Evolutionary conservation across 2,797 vertebrate species (phyloP), one percentile per base, ranked within the genome.

Genomic region (Sibirionetta formosa): DNA sequence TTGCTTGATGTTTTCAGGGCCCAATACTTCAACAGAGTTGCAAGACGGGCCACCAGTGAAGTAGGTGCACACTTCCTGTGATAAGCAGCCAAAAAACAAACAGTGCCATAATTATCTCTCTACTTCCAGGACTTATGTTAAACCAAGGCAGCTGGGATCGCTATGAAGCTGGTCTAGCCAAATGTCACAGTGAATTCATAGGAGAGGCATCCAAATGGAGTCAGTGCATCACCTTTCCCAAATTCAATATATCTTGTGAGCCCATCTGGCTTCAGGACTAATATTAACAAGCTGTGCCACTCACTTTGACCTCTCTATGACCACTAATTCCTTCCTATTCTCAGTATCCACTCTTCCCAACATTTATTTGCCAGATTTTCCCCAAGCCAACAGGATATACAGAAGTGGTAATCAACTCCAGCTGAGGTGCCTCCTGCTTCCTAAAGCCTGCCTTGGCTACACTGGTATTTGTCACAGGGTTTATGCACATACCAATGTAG

Each of bases 341-440:
- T 77, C 78, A 60, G 80, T 46, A 66, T 66, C 46, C 40, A 50
- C 76, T 86, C 82, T 93, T 88, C 91, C 80, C 82, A 88, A 58
- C 69, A 60, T 8, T 7, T 35, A 96, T 78, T 78, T 89, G 72
- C 82, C 94, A 94, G 94, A 95, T 91, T 90, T 94, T 66, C 86
- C 83, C 85, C 48, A 65, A 75, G 65, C 72, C 0, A 0, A 79
- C 76, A 92, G 92, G 61, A 92, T 86, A 73, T 26, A 29, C 68
- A 93, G 53, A 87, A 91, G 75, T 50, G 53, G 79, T 93, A 95
- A 93, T 92, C 68, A 61, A 18, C 70, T 84, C 50, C 94, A 93
- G 87, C 89, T 84, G 94, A 97, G 82, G 66, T 93, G 56, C 51
- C 94, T 92, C 72, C 72, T 65, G 65, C 79, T 78, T 83, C 82